These are phyloP conservation scores for Apamea sordens DNA, from an alignment of 2,888 invertebrate genomes.

Conservation along the genomic window DNA sequence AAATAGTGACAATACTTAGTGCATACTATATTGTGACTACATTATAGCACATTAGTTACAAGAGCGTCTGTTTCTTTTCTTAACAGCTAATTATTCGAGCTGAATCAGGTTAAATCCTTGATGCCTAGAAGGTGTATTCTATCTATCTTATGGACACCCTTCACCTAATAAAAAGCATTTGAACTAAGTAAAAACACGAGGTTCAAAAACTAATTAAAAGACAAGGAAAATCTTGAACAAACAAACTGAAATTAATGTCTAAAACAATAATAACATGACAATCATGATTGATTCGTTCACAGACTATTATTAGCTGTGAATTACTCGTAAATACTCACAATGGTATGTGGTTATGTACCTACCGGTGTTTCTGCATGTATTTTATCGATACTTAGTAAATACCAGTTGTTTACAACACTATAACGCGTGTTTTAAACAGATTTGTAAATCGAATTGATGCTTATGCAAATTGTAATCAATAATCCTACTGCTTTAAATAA, in stretches of 20 bases:
- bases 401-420: constrained; percentile 55
- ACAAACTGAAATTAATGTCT: constrained; percentile 32
- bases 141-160: not conserved
- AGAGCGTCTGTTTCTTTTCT: not conserved
- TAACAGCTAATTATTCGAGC: not conserved
- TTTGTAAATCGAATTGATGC: constrained; percentile 35
- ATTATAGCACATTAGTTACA: not conserved
- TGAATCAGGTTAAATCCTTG: not conserved
- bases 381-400: constrained; percentile 54
- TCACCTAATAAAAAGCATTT: not conserved
- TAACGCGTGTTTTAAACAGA: constrained; percentile 14
- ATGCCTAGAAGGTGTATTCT: too few relatives aligned
- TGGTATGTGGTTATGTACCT: constrained; percentile 37
- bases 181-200: not conserved
- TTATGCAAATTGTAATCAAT: not conserved
- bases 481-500: not conserved
- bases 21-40: too few relatives aligned
- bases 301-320: constrained; percentile 51
- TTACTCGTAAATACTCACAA: constrained; percentile 56
- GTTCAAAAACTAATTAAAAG: not conserved
- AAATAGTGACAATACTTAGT: not conserved
- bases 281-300: constrained; percentile 49
- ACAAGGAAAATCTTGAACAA: constrained; percentile 31
- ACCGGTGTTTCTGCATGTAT: constrained; percentile 39
- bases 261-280: constrained; percentile 47